Evolutionary conservation across 2,113 vertebrate species (phyloP).

Genomic region (Heloderma charlesbogerti): DNA sequence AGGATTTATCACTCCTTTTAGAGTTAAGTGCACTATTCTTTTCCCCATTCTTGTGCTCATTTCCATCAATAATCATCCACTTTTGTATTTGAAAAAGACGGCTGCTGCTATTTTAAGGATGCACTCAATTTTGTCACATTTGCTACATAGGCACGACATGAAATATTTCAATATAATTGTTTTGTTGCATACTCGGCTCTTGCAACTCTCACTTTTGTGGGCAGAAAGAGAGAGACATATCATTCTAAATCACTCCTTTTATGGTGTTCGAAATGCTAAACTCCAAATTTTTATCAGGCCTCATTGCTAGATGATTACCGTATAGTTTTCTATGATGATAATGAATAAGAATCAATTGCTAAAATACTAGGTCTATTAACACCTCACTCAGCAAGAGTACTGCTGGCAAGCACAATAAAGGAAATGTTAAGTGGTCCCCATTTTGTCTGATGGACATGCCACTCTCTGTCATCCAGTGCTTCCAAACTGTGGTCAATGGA

Average conservation of each 20-base stretch:
- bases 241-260: constrained; percentile 60
- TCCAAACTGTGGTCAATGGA: neutral
- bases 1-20: neutral
- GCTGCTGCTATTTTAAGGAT: constrained; percentile 70
- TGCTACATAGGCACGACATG: constrained; percentile 56
- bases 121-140: constrained; percentile 60
- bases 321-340: fast-evolving
- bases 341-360: neutral
- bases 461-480: neutral
- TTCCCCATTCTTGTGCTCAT: constrained; percentile 36
- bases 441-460: fast-evolving
- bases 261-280: neutral
- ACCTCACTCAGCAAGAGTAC: neutral
- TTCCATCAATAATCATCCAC: constrained; percentile 62
- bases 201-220: constrained; percentile 55
- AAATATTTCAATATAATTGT: constrained; percentile 63
- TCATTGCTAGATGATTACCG: neutral
- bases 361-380: neutral
- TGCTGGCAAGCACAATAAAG: neutral
- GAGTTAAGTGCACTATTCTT: constrained; percentile 43
- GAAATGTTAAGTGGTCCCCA: fast-evolving
- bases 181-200: constrained; percentile 58
- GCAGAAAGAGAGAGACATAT: constrained; percentile 51
- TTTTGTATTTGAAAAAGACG: constrained; percentile 61
- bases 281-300: neutral